Percentiles rank a stretch among this genome's conserved stretches.
Conservation (phyloP, 2,888 invertebrate species). For the Heliconius cydno region DNA sequence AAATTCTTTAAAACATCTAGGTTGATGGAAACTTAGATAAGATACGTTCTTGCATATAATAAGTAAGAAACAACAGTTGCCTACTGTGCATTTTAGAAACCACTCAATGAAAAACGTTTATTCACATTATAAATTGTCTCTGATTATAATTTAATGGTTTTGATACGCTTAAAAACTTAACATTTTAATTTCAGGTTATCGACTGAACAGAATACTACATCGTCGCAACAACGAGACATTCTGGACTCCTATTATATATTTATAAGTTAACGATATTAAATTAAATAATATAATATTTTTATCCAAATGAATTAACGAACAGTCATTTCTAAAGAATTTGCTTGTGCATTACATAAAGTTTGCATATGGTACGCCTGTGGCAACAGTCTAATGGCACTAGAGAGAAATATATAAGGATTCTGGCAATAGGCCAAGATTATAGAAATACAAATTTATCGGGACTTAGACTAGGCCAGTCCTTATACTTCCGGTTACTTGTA, state of each 20-base stretch:
- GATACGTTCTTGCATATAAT: slow-evolving; percentile 3
- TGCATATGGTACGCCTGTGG: slow-evolving; percentile 17
- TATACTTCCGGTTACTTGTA: slow-evolving; percentile 14
- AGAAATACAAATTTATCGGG: slow-evolving; percentile 37
- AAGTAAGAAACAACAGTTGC: slow-evolving; percentile 1
- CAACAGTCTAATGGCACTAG: slow-evolving; percentile 24
- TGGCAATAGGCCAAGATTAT: slow-evolving; percentile 36
- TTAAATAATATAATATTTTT: not conserved
- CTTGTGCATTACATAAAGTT: slow-evolving; percentile 4
- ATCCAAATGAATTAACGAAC: not conserved
- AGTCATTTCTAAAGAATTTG: not conserved
- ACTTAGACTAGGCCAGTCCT: slow-evolving; percentile 1
- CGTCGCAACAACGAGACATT: not conserved
- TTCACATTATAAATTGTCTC: slow-evolving; percentile 10
- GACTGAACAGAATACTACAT: not conserved
- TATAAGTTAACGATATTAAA: not conserved
- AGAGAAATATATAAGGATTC: slow-evolving; percentile 33
- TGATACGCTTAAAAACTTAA: slow-evolving; percentile 1
- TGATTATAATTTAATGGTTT: not conserved
- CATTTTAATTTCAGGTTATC: slow-evolving; percentile 4
- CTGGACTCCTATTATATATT: too few species aligned
- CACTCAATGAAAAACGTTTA: slow-evolving; percentile 21
- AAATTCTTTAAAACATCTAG: slow-evolving; percentile 5
- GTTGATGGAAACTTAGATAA: not conserved
- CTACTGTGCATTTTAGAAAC: not conserved